These are phyloP conservation scores for Stramonita haemastoma DNA, from an alignment of 2,888 invertebrate species.

Conservation along the genomic window DNA sequence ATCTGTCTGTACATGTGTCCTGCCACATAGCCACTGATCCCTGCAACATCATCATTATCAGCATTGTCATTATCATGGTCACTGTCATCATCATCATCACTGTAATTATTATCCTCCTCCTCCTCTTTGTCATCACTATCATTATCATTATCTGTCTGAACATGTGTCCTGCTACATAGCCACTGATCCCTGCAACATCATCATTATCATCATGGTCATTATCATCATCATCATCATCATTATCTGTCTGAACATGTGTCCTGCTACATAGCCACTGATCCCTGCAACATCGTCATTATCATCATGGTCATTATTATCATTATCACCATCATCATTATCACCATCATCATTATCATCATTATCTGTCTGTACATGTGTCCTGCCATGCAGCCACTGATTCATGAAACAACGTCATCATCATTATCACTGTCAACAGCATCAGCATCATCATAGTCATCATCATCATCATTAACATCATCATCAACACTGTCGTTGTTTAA, in stretches of 20 bases:
- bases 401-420: conserved; percentile 45
- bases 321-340: neutral
- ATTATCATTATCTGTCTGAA: neutral
- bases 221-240: conserved; percentile 11
- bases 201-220: neutral
- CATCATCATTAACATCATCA: neutral
- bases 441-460: neutral
- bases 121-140: neutral
- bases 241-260: neutral
- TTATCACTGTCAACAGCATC: conserved; percentile 71
- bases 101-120: neutral
- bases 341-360: neutral
- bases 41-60: conserved; percentile 73
- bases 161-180: neutral
- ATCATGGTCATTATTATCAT: neutral
- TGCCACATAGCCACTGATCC: conserved; percentile 67
- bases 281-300: neutral
- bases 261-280: neutral
- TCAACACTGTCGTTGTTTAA: neutral
- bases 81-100: conserved; percentile 54
- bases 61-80: conserved; percentile 61
- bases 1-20: conserved; percentile 78
- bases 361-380: conserved; percentile 50
- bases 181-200: neutral
- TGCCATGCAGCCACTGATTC: conserved; percentile 67